These are phyloP conservation scores for Andrena cerasifolii DNA, from an alignment of 1,140 invertebrate species.

Conservation along the genomic window DNA sequence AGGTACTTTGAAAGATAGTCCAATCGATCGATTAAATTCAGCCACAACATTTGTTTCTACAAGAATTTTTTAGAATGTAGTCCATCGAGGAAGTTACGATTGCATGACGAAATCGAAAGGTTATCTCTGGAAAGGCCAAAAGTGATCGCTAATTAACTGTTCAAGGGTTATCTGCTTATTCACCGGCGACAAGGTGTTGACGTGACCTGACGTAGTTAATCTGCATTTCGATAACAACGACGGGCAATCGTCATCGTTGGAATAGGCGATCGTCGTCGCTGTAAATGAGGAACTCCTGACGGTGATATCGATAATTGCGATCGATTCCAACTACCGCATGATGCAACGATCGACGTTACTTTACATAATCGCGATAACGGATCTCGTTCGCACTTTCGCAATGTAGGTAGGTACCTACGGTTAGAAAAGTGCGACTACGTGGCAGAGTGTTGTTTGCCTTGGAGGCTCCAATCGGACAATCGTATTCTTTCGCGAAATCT, in stretches of 20 bases:
- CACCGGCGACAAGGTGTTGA: slow-evolving; percentile 27
- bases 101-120: neutral
- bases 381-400: no score
- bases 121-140: neutral
- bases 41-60: no score
- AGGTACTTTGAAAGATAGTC: no score
- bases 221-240: slow-evolving; percentile 33
- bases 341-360: slow-evolving; percentile 6
- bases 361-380: neutral
- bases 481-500: neutral
- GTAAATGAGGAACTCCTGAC: no score
- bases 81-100: neutral
- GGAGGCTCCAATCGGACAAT: neutral
- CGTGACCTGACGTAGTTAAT: slow-evolving; percentile 27
- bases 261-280: no score
- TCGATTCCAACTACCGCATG: slow-evolving; percentile 1
- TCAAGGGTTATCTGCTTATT: no score
- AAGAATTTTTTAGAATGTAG: neutral
- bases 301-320: neutral
- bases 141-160: no score
- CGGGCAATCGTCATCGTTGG: no score
- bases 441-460: neutral
- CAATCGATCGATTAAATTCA: no score
- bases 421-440: neutral
- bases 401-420: no score